phyloP scores from a whole-genome alignment of 2,888 invertebrate genomes.

The Chirona hameri region DNA sequence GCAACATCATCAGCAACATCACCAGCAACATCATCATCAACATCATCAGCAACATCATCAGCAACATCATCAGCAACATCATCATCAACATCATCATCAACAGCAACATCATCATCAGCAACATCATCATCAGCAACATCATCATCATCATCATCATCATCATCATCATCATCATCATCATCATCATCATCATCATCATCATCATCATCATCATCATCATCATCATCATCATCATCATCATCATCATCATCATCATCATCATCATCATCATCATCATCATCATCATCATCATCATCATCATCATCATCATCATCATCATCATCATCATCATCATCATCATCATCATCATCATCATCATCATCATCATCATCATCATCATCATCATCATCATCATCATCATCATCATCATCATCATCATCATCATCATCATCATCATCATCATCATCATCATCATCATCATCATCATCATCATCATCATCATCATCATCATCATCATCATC shows the following conservation, averaged over 20 bases:
- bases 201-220: conserved; percentile 7
- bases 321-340: conserved; percentile 22
- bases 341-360: conserved; percentile 22
- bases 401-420: conserved; percentile 22
- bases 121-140: too few species aligned
- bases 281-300: conserved; percentile 22
- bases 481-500: conserved; percentile 22
- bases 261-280: conserved; percentile 22
- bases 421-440: conserved; percentile 22
- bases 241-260: conserved; percentile 22
- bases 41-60: too few species aligned
- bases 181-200: not conserved
- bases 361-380: conserved; percentile 22
- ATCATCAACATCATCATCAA: too few species aligned
- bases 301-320: conserved; percentile 22
- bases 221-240: conserved; percentile 22
- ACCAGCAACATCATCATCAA: too few species aligned
- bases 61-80: too few species aligned
- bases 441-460: conserved; percentile 22
- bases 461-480: conserved; percentile 22
- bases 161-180: too few species aligned
- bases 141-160: too few species aligned
- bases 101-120: too few species aligned
- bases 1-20: too few species aligned
- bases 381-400: conserved; percentile 22